Evolutionary conservation across 2,113 vertebrate genomes (phyloP).

Genomic region (Eulemur rufifrons): DNA sequence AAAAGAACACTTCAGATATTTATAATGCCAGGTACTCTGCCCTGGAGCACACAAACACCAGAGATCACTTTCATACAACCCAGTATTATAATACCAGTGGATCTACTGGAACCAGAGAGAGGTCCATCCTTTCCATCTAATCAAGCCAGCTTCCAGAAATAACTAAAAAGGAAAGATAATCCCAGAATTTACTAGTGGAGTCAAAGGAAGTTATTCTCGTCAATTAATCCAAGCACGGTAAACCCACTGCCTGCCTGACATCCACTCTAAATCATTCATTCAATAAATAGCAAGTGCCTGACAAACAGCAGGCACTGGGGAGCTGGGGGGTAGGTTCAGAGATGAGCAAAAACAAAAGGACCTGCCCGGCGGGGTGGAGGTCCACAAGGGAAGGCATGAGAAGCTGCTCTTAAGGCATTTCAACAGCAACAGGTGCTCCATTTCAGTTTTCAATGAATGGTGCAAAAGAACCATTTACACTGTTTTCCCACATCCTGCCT

Average conservation of each 20-base stretch:
- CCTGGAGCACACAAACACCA: background rate
- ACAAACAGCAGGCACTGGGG: background rate
- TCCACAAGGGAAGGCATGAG: background rate
- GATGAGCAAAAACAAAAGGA: background rate
- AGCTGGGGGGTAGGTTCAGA: background rate
- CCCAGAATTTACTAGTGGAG: background rate
- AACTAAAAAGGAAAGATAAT: background rate
- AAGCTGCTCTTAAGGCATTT: background rate
- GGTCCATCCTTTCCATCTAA: background rate
- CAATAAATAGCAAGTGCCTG: background rate
- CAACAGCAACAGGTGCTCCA: background rate
- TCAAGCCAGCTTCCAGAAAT: conserved; percentile 31
- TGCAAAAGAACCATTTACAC: background rate
- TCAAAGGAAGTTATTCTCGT: conserved; percentile 15
- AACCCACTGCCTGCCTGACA: background rate
- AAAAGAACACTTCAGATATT: conserved; percentile 11
- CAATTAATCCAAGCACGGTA: background rate
- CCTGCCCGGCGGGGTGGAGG: background rate
- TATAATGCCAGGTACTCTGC: background rate
- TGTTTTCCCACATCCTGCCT: background rate
- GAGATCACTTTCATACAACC: background rate
- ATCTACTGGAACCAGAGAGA: background rate
- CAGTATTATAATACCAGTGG: background rate
- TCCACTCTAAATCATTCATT: conserved; percentile 10
- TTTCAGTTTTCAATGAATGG: background rate